Conservation (phyloP, 2,888 invertebrate species). For the Allolobophora icterica region DNA sequence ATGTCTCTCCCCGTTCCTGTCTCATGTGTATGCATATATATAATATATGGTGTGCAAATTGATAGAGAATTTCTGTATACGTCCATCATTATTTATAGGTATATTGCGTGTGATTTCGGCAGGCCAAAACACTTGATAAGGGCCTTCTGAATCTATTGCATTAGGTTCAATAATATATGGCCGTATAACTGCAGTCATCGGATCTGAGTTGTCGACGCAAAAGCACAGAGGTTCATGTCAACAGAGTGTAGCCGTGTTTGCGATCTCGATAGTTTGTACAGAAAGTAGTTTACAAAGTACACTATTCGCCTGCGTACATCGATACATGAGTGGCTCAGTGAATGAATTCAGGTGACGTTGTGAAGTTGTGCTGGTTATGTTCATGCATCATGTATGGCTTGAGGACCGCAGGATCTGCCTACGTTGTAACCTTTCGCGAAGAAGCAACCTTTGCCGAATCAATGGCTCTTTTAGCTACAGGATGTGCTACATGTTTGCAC, state of each 20-base stretch:
- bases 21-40: no score
- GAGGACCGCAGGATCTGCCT: background rate
- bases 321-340: background rate
- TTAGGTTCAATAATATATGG: background rate
- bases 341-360: background rate
- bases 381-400: background rate
- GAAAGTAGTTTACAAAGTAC: background rate
- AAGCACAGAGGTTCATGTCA: background rate
- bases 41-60: no score
- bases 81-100: no score
- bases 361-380: background rate
- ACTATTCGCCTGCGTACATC: background rate
- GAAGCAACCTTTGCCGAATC: background rate
- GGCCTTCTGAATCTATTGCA: background rate
- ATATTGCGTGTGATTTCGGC: no score
- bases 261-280: background rate
- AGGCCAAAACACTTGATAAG: background rate
- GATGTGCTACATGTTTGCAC: background rate
- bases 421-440: background rate
- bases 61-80: no score
- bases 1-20: background rate
- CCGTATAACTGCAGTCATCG: background rate
- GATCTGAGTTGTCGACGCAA: background rate
- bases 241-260: background rate
- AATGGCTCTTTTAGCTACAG: background rate